Base-by-base conservation (phyloP, 2,113 vertebrate species). In the Uria lomvia region DNA sequence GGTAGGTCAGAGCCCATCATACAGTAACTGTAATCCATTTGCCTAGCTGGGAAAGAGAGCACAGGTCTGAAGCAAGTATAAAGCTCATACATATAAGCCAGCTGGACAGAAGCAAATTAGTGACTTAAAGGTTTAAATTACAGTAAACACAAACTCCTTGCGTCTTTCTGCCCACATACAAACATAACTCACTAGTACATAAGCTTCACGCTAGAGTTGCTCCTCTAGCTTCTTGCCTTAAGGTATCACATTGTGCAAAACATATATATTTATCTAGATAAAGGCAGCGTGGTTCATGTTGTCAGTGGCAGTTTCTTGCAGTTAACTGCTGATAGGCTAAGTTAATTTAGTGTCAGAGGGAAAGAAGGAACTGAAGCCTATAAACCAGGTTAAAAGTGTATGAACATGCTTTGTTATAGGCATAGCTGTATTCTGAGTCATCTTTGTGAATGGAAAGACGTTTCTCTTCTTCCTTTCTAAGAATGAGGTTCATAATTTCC, bases 151-250 rank as follows among this genome's bases (percentile, higher is more conserved):
- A 3, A 76, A 32, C 42, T 56, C 42, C 1, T 12, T 16, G 52
- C 0, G 0, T 50, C 21, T 40, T 34, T 62, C 66, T 86, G 58
- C 38, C 47, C 23, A 27, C 30, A 2, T 36, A 43, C 0, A 0
- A 43, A 12, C 20, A 52, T 29, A 52, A 47, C 8, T 2, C 15
- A 4, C 11, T 14, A 18, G 29, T 5, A 34, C 7, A 3, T 60
- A 70, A 60, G 68, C 8, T 71, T 60, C 63, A 49, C 0, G 3
- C 20, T 17, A 11, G 40, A 38, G 40, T 42, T 86, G 63, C 30
- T 95, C 6, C 58, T 47, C 8, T 73, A 76, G 67, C 72, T 72
- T 71, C 58, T 72, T 92, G 53, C 92, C 71, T 76, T 15, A 42
- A 63, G 52, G 43, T 40, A 55, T 38, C 22, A 36, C 8, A 21